Evolutionary conservation across 2,888 invertebrate genomes (phyloP), one percentile per base, ranked within the genome.

Genomic region (Lapara coniferarum): DNA sequence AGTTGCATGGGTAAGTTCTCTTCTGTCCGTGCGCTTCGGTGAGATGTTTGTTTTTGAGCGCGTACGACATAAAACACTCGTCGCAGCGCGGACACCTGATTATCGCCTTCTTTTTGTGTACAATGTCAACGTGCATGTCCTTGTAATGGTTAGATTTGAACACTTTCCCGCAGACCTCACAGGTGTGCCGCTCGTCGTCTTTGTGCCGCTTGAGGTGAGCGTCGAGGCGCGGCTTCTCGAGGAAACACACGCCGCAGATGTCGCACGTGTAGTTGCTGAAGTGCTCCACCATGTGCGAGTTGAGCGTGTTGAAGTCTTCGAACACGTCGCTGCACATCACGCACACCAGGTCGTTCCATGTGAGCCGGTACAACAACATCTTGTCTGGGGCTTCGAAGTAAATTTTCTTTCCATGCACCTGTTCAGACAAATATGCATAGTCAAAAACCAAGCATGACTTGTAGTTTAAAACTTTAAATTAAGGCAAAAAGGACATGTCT

Each of bases 141-240:
- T 91, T 92, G 5, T 92, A 92, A 63, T 92, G 91, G 52, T 92
- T 92, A 0, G 91, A 91, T 72, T 90, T 90, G 78, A 94, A 94
- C 0, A 88, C 89, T 74, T 93, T 93, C 0, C 93, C 93, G 72
- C 94, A 94, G 0, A 93, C 84, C 44, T 93, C 92, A 69, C 95
- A 95, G 0, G 91, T 92, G 72, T 94, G 91, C 0, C 88, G 85
- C 46, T 95, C 95, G 69, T 94, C 94, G 66, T 95, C 94, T 1
- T 90, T 90, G 53, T 93, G 93, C 7, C 90, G 71, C 52, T 90
- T 91, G 46, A 91, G 68, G 80, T 95, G 95, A 0, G 92, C 94
- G 16, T 92, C 92, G 14, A 94, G 72, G 0, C 94, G 84, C 0
- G 93, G 88, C 55, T 92, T 92, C 71, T 94, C 94, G 0, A 94